These are phyloP conservation scores for Butorides virescens DNA, from an alignment of 2,113 vertebrate species.

Conservation along the genomic window DNA sequence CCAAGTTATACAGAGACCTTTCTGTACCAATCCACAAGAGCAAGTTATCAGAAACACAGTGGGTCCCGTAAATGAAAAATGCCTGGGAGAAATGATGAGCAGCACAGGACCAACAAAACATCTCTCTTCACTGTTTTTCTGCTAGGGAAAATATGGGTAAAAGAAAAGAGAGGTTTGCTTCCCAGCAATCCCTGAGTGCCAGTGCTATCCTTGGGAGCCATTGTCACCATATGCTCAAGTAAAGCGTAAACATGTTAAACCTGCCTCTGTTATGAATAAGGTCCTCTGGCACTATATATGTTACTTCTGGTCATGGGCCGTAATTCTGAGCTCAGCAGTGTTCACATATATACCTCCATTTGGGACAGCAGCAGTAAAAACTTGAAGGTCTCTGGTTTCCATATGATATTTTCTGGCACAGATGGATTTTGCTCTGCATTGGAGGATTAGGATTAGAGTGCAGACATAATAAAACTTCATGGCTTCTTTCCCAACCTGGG, in stretches of 20 bases:
- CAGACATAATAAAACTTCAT: conserved; percentile 20
- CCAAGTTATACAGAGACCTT: background rate
- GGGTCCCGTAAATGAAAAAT: background rate
- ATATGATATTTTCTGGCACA: conserved; percentile 12
- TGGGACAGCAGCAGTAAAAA: conserved; percentile 25
- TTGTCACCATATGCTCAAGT: background rate
- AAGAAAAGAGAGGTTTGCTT: background rate
- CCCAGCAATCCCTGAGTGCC: background rate
- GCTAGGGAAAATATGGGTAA: background rate
- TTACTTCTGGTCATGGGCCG: conserved; percentile 19
- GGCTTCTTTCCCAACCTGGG: conserved; percentile 4
- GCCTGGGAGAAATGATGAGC: background rate
- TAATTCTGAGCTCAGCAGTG: conserved; percentile 2
- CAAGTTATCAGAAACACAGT: background rate
- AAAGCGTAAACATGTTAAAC: background rate
- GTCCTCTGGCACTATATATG: background rate
- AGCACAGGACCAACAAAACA: background rate
- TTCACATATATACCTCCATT: background rate
- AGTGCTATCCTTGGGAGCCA: background rate
- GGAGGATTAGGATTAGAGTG: conserved; percentile 40
- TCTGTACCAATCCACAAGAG: background rate
- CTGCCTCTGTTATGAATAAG: background rate
- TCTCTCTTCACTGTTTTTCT: background rate
- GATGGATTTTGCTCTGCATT: background rate
- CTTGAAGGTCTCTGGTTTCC: conserved; percentile 23